A percentile compares a stretch with the other conserved stretches of the same genome.
Conservation (phyloP, 64 coral and sea anemone genomes). For the Pachyseris speciosa region DNA sequence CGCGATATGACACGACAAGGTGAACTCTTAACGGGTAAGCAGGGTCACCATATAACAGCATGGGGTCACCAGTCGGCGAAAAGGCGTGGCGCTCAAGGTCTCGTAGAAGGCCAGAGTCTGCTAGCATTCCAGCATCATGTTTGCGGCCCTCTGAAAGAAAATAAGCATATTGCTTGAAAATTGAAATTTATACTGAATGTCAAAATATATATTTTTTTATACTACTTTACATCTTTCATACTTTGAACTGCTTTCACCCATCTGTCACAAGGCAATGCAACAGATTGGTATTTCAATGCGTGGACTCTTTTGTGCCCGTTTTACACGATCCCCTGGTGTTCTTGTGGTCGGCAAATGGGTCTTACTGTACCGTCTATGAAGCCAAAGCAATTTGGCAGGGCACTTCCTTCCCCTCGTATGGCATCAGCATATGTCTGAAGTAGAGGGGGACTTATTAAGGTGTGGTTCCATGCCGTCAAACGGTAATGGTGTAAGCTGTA, state of each 20-base stretch:
- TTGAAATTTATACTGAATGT: neutral
- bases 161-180: neutral
- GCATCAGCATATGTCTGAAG: no score
- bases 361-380: no score
- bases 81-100: neutral
- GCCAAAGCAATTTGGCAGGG: no score
- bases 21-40: slow-evolving; percentile 1
- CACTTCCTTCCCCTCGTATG: no score
- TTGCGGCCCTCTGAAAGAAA: slow-evolving; percentile 14
- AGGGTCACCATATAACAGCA: neutral
- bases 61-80: neutral
- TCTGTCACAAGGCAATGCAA: neutral
- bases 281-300: slow-evolving; percentile 7
- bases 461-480: no score
- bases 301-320: no score
- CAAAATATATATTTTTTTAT: neutral
- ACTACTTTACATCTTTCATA: neutral
- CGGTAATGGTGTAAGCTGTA: no score
- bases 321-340: no score
- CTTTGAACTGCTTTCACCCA: neutral
- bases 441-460: no score
- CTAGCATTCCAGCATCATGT: slow-evolving; percentile 18
- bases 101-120: slow-evolving; percentile 1
- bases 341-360: no score
- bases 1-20: neutral